These are phyloP conservation scores for Varanus salvator DNA, from an alignment of 2,113 vertebrate genomes.

Conservation along the genomic window DNA sequence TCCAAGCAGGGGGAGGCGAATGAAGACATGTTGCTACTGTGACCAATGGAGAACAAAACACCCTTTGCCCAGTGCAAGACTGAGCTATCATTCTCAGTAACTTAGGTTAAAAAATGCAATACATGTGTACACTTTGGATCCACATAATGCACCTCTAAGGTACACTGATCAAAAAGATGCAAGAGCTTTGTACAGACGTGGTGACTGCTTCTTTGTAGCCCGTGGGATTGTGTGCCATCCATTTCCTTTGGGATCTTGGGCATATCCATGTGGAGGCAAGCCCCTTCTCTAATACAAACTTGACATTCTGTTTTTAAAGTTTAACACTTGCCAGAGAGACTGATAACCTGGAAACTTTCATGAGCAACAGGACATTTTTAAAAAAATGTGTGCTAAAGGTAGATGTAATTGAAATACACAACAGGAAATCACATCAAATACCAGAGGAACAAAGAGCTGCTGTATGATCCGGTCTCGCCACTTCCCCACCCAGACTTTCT, in stretches of 20 bases:
- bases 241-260: conserved; percentile 20
- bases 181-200: conserved; percentile 23
- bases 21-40: conserved; percentile 46
- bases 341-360: not conserved
- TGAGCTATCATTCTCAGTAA: conserved; percentile 24
- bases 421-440: not conserved
- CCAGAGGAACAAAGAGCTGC: not conserved
- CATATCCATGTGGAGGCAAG: not conserved
- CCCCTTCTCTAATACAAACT: conserved; percentile 8
- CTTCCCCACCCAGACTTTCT: not conserved
- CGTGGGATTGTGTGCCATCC: conserved; percentile 37
- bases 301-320: not conserved
- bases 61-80: not conserved
- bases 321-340: not conserved
- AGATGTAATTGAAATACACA: not conserved
- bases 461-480: not conserved
- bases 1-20: conserved; percentile 18
- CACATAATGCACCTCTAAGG: conserved; percentile 25
- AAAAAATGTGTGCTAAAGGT: not conserved
- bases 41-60: conserved; percentile 49
- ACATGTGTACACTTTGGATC: conserved; percentile 34
- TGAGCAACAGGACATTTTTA: not conserved
- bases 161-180: conserved; percentile 58
- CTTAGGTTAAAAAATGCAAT: conserved; percentile 36
- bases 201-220: not conserved